Evolutionary conservation across 2,797 vertebrate species (phyloP), one percentile per base, ranked within the genome.

Genomic region (Danio jaintianensis): DNA sequence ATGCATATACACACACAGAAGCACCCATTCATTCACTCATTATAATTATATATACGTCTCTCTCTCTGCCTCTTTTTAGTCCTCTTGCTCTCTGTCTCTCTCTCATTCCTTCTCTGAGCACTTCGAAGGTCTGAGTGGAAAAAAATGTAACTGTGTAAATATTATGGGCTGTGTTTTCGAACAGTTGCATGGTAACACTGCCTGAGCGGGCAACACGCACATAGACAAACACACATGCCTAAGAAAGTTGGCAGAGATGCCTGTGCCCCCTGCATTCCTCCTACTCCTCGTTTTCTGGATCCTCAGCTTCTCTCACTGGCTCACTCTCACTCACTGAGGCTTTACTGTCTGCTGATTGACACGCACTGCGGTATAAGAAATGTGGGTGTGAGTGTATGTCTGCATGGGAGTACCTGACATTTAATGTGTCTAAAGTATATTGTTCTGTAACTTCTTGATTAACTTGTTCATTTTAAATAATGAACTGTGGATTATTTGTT

Each of bases 91-190:
- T 82, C 84, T 74, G 61, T 81, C 75, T 62, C 59, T 79, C 73
- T 80, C 66, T 82, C 59, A 52, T 59, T 55, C 73, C 53, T 82
- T 81, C 56, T 59, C 58, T 58, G 12, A 40, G 11, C 66, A 88
- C 87, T 85, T 78, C 89, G 91, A 90, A 92, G 88, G 89, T 87
- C 79, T 73, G 80, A 55, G 90, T 83, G 93, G 92, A 94, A 94
- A 93, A 93, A 92, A 91, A 87, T 89, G 81, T 85, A 89, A 81
- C 90, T 91, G 90, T 90, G 90, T 93, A 94, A 94, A 94, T 94
- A 95, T 94, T 94, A 94, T 93, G 92, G 85, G 89, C 87, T 90
- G 90, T 93, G 90, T 89, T 86, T 91, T 88, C 86, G 52, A 83
- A 87, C 90, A 91, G 93, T 94, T 91, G 92, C 93, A 6, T 91